Percentiles rank a stretch among this genome's conserved stretches.
Evolutionary conservation across 2,888 invertebrate genomes (phyloP).

Genomic region (Lysandra bellargus): DNA sequence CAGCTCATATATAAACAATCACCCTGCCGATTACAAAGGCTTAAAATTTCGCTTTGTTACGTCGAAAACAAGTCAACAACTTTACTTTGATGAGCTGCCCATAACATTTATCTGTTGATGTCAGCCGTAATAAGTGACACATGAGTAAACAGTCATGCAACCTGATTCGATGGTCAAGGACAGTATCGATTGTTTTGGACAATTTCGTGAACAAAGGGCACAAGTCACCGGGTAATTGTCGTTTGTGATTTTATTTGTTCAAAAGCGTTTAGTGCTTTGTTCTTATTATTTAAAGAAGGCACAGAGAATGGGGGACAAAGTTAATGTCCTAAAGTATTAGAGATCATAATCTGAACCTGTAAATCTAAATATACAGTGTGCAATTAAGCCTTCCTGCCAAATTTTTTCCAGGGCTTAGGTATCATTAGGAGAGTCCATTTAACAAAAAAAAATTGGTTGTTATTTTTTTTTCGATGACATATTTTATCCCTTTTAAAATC

Average conservation of each 20-base stretch:
- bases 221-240: background rate
- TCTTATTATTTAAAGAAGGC: no score
- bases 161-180: constrained; percentile 8
- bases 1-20: no score
- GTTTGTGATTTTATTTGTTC: background rate
- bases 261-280: no score
- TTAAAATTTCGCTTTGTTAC: background rate
- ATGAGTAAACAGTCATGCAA: background rate
- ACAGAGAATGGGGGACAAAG: background rate
- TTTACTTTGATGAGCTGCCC: background rate
- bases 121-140: background rate
- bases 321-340: background rate
- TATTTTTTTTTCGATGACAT: no score
- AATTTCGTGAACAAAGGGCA: background rate
- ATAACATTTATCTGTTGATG: background rate
- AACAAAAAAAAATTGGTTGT: no score
- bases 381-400: no score
- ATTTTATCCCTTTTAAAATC: no score
- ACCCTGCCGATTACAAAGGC: background rate
- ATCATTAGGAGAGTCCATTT: no score
- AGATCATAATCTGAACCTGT: background rate
- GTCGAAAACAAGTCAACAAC: background rate
- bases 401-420: no score
- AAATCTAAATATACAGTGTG: background rate
- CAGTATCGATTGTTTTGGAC: background rate